Conservation (phyloP, 2,888 invertebrate genomes). For the Tenthredo amoena region DNA sequence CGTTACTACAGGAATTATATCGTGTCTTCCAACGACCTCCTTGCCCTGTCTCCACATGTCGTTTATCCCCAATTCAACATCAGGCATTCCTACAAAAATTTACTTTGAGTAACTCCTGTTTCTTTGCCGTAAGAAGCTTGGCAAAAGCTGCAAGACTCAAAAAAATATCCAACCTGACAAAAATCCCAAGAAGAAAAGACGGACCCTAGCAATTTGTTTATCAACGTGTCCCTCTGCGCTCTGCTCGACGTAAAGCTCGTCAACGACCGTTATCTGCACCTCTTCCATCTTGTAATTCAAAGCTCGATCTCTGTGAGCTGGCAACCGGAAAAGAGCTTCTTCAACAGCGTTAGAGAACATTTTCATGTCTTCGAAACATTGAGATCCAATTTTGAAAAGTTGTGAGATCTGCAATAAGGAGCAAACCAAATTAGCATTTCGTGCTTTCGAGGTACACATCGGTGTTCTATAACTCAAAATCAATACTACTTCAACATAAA, state of each 20-base stretch:
- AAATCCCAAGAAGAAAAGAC: constrained; percentile 97
- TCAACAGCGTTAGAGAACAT: constrained; percentile 95
- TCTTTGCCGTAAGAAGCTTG: neutral
- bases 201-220: constrained; percentile 95
- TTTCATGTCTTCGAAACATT: constrained; percentile 93
- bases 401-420: constrained; percentile 87
- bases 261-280: constrained; percentile 95
- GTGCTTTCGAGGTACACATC: neutral
- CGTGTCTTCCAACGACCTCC: constrained; percentile 99
- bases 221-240: constrained; percentile 90
- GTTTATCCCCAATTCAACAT: constrained; percentile 97
- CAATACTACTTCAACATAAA: neutral
- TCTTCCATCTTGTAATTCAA: constrained; percentile 97
- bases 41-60: constrained; percentile 98
- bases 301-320: constrained; percentile 92
- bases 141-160: neutral
- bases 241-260: constrained; percentile 94
- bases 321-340: constrained; percentile 93
- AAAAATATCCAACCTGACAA: constrained; percentile 84
- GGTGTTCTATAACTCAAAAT: neutral
- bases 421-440: neutral
- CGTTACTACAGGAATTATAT: constrained; percentile 98
- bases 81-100: constrained; percentile 88
- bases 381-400: constrained; percentile 96
- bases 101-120: neutral